phyloP scores from a whole-genome alignment of 2,888 invertebrate species.

The Hesperia comma region DNA sequence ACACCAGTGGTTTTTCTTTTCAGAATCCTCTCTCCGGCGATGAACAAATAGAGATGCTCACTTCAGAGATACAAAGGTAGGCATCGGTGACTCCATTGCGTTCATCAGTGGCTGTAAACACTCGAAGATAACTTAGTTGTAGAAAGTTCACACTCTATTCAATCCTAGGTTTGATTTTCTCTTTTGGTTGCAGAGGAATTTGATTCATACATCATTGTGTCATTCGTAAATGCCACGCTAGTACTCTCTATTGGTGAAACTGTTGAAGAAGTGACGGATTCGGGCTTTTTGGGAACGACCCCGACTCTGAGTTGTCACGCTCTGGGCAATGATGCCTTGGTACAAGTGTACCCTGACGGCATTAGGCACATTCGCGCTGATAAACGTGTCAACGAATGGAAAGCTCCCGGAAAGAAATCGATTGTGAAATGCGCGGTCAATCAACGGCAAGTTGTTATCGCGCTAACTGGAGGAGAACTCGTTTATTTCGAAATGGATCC shows the following conservation, averaged over 20 bases:
- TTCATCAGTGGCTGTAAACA: conserved; percentile 61
- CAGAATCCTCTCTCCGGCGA: conserved; percentile 85
- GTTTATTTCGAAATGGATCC: conserved; percentile 99
- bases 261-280: conserved; percentile 99
- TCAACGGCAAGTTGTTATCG: conserved; percentile 98
- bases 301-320: conserved; percentile 99
- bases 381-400: conserved; percentile 99
- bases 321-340: conserved; percentile 98
- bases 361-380: conserved; percentile 99
- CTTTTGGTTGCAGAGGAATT: conserved; percentile 95
- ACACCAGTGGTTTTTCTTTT: conserved; percentile 96
- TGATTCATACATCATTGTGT: conserved; percentile 99
- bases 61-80: conserved; percentile 73
- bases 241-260: conserved; percentile 99
- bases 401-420: conserved; percentile 97
- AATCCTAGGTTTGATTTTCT: conserved; percentile 51
- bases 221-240: conserved; percentile 98
- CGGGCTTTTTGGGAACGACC: conserved; percentile 99
- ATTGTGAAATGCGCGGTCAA: conserved; percentile 99
- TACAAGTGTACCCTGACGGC: conserved; percentile 99
- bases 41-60: conserved; percentile 72
- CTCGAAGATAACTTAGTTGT: conserved; percentile 51
- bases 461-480: conserved; percentile 97
- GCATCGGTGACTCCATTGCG: conserved; percentile 62
- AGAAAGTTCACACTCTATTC: conserved; percentile 31